Conservation (phyloP, 1,140 invertebrate genomes). For the Piezodorus guildinii region DNA sequence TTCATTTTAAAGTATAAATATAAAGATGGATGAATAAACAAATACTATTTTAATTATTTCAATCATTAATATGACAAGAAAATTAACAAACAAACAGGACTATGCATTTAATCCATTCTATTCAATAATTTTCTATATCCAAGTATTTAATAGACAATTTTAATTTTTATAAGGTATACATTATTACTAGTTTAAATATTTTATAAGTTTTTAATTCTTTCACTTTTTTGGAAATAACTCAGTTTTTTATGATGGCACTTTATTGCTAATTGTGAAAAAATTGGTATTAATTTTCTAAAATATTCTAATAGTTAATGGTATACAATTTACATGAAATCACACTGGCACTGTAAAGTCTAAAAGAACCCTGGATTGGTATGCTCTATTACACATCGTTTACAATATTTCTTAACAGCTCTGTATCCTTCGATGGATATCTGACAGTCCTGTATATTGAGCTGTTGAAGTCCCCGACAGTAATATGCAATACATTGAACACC, state of each 20-base stretch:
- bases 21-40: too few species aligned
- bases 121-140: too few species aligned
- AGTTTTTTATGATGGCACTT: not conserved
- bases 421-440: constrained; percentile 77
- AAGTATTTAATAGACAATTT: too few species aligned
- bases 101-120: too few species aligned
- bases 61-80: too few species aligned
- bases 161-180: not conserved
- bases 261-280: not conserved
- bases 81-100: too few species aligned
- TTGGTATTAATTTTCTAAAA: not conserved
- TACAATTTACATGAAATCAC: too few species aligned
- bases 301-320: too few species aligned
- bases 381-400: constrained; percentile 82
- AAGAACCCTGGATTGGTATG: constrained; percentile 89
- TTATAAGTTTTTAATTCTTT: not conserved
- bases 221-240: not conserved
- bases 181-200: not conserved
- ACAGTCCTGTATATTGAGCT: constrained; percentile 86
- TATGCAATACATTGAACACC: constrained; percentile 77
- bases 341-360: constrained; percentile 32
- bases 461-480: constrained; percentile 73
- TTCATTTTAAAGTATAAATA: too few species aligned
- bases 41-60: too few species aligned
- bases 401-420: constrained; percentile 79